phyloP scores from a whole-genome alignment of 2,797 vertebrate genomes.

The Todus mexicanus region DNA sequence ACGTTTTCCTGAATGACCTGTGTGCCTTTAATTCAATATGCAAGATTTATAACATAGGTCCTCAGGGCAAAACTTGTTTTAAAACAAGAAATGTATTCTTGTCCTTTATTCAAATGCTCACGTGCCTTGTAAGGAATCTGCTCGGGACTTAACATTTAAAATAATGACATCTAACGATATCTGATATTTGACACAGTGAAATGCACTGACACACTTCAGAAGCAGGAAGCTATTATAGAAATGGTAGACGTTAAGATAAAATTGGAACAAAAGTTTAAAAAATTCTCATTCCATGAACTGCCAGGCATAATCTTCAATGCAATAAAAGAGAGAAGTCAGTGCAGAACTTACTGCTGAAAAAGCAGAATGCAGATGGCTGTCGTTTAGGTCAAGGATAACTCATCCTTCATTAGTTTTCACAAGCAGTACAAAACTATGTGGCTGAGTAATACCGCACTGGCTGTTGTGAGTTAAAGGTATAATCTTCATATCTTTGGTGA shows the following conservation, averaged over 20 bases:
- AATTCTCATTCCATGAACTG: neutral
- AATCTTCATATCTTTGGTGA: neutral
- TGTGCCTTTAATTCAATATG: neutral
- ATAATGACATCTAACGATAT: neutral
- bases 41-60: neutral
- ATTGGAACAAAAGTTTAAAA: neutral
- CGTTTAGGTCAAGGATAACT: neutral
- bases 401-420: neutral
- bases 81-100: neutral
- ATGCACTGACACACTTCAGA: neutral
- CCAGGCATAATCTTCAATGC: neutral
- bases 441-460: neutral
- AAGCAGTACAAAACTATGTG: neutral
- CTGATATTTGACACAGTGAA: neutral
- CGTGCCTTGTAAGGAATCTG: neutral
- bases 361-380: neutral
- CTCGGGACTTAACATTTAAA: neutral
- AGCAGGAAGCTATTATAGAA: neutral
- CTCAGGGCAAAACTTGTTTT: neutral
- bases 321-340: neutral
- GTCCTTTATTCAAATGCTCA: neutral
- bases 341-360: neutral
- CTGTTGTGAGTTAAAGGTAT: neutral
- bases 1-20: neutral
- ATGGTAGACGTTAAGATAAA: neutral